Conservation (phyloP, 1,140 invertebrate species). For the Lysiphlebus fabarum region DNA sequence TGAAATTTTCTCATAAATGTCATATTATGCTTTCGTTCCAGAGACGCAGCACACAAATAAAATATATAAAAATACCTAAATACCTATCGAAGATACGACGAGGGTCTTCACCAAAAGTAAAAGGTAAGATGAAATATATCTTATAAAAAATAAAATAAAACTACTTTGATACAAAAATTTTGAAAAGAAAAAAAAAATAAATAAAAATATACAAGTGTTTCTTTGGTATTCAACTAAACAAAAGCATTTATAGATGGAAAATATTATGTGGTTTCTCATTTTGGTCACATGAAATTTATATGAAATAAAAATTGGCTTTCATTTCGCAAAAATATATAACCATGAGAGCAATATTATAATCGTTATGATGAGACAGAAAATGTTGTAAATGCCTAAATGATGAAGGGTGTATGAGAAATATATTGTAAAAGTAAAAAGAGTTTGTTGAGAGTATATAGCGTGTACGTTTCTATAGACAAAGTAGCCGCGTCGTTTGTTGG, state of each 20-base stretch:
- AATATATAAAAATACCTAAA: conserved; percentile 12
- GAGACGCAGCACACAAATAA: conserved; percentile 8
- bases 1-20: conserved; percentile 50
- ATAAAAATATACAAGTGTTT: too few relatives aligned
- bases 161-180: too few relatives aligned
- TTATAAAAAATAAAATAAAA: too few relatives aligned
- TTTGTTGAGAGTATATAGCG: neutral
- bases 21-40: conserved; percentile 55
- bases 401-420: conserved; percentile 7
- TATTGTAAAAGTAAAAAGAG: conserved; percentile 12
- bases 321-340: too few relatives aligned
- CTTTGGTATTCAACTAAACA: too few relatives aligned
- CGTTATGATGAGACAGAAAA: too few relatives aligned
- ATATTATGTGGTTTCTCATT: conserved; percentile 35
- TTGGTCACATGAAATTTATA: neutral
- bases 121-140: too few relatives aligned
- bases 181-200: too few relatives aligned
- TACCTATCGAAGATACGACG: neutral
- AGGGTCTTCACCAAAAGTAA: too few relatives aligned
- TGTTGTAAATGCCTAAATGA: neutral
- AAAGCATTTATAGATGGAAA: conserved; percentile 31
- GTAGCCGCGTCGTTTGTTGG: conserved; percentile 41
- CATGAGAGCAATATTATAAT: too few relatives aligned
- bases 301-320: too few relatives aligned
- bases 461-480: conserved; percentile 40